These are phyloP conservation scores for Vimba vimba DNA, from an alignment of 2,113 vertebrate genomes.

Conservation along the genomic window DNA sequence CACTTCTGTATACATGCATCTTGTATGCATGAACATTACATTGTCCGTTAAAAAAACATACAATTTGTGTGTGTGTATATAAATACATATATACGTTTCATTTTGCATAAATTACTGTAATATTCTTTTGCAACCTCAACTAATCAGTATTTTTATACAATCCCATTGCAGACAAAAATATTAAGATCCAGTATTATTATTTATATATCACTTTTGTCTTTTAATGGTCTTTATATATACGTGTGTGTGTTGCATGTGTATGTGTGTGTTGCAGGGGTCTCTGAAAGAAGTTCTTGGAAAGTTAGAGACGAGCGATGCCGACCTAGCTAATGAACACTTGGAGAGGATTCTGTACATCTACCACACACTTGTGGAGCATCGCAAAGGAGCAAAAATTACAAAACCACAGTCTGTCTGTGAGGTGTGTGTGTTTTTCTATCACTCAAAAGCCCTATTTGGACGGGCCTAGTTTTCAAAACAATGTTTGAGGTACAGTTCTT, in stretches of 20 bases:
- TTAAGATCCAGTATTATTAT: too few relatives aligned
- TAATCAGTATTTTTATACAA: too few relatives aligned
- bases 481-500: too few relatives aligned
- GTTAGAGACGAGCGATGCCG: conserved; percentile 52
- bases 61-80: background rate
- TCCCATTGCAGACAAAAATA: too few relatives aligned
- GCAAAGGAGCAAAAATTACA: conserved; percentile 84
- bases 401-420: conserved; percentile 80
- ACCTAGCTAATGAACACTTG: conserved; percentile 80
- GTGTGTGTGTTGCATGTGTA: background rate
- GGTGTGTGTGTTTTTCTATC: conserved; percentile 60
- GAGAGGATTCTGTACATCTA: conserved; percentile 84
- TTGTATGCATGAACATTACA: too few relatives aligned
- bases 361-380: conserved; percentile 81
- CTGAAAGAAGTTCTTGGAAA: conserved; percentile 60
- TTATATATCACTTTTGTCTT: background rate
- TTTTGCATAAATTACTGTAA: too few relatives aligned
- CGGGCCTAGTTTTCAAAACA: too few relatives aligned
- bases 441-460: too few relatives aligned
- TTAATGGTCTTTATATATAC: background rate
- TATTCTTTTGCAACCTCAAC: too few relatives aligned
- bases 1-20: too few relatives aligned
- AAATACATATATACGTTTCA: background rate
- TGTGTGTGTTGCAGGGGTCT: conserved; percentile 56
- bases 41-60: too few relatives aligned